Base-by-base conservation (phyloP, 53 echinoderm and acorn worm genomes). In the Luidia sarsii region DNA sequence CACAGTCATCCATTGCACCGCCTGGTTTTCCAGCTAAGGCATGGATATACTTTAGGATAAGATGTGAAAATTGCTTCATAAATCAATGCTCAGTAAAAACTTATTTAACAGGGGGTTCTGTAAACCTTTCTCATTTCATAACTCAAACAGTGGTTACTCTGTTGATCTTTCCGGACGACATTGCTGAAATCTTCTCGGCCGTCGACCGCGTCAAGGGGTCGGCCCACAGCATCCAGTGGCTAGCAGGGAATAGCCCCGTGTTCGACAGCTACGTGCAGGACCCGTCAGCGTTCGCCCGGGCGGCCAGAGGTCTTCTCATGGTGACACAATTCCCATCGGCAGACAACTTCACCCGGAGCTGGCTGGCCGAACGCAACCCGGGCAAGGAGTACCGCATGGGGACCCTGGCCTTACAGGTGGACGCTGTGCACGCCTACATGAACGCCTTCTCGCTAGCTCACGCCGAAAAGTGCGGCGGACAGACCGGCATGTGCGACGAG, bases 121-220 rank as follows among this genome's bases (percentile, higher is more conserved):
- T n/a, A n/a, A n/a, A n/a, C n/a, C n/a, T n/a, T n/a, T n/a, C n/a
- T n/a, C n/a, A n/a, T n/a, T n/a, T n/a, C n/a, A n/a, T n/a, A n/a
- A n/a, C n/a, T n/a, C n/a, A n/a, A n/a, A n/a, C n/a, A 90, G 90
- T 66, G 4, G 81, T 90, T 8, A 49, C 73, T 0, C 53, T 85
- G 13, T 90, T 85, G 90, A 64, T 57, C 0, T 72, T 71, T 0
- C 25, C 85, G 3, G 23, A 22, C 10, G 57, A 90, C 30, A n/a
- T 69, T 9, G 20, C n/a, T n/a, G n/a, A n/a, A n/a, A n/a, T n/a
- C n/a, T n/a, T n/a, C n/a, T n/a, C n/a, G n/a, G 85, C 90, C 41
- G 60, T 90, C 18, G 43, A 90, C 30, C 56, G 85, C 25, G 36
- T 48, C 10, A 35, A 65, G 23, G 85, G 90, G 13, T 67, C 71